Percentiles rank a stretch among this genome's conserved stretches.
Evolutionary conservation across 2,888 invertebrate species (phyloP).

Genomic region (Automeris io): DNA sequence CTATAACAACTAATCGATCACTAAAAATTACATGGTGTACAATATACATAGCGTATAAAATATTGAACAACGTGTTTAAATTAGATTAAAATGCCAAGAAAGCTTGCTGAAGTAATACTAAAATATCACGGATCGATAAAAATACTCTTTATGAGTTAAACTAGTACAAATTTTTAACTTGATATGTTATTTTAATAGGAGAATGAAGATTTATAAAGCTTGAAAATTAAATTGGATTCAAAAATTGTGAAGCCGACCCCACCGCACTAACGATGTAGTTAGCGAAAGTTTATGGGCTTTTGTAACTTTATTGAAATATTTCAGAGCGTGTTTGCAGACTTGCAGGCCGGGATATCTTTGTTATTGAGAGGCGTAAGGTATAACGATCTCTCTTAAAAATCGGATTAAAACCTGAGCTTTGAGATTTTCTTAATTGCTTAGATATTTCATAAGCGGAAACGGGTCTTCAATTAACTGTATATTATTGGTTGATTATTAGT

Average conservation of each 20-base stretch:
- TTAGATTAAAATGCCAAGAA: too few relatives aligned
- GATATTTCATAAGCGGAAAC: too few relatives aligned
- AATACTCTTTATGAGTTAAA: background rate
- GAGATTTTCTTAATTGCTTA: too few relatives aligned
- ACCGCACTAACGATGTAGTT: conserved; percentile 10
- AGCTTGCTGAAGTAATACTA: too few relatives aligned
- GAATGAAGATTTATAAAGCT: background rate
- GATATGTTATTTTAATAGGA: background rate
- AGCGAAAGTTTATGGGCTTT: conserved; percentile 15
- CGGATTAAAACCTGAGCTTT: too few relatives aligned
- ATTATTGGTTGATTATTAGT: too few relatives aligned
- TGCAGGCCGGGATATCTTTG: conserved; percentile 16
- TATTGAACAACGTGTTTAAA: too few relatives aligned
- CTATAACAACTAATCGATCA: too few relatives aligned
- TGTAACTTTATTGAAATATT: conserved; percentile 18
- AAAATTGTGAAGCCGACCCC: conserved; percentile 5
- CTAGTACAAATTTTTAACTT: background rate
- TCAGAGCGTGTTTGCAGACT: conserved; percentile 13
- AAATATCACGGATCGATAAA: background rate
- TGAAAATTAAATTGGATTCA: conserved; percentile 5
- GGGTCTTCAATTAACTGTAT: too few relatives aligned
- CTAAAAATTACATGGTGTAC: too few relatives aligned
- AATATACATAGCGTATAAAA: too few relatives aligned
- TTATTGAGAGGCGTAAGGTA: conserved; percentile 17
- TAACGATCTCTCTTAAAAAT: too few relatives aligned